Conservation (phyloP, 23 tunicate species). For the Ciona savignyi region DNA sequence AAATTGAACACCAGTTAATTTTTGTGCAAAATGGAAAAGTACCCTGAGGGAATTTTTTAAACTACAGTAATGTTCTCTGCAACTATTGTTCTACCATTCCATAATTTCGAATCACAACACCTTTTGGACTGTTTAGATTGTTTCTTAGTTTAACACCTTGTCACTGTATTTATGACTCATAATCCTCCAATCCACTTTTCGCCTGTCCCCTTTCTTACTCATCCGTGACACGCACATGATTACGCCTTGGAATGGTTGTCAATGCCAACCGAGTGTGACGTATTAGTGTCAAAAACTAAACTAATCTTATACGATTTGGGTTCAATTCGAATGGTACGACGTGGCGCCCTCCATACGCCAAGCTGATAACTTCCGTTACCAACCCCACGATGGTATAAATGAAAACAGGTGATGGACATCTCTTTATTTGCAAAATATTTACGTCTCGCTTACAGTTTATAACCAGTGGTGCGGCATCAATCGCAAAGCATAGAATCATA, state of each 20-base stretch:
- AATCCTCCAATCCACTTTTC: background rate
- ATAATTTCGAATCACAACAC: no score
- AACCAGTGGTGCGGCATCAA: background rate
- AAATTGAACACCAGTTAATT: no score
- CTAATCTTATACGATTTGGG: background rate
- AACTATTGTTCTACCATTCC: no score
- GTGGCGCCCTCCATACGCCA: background rate
- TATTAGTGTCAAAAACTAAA: conserved; percentile 14
- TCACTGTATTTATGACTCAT: background rate
- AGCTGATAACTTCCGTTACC: no score
- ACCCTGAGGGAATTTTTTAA: no score
- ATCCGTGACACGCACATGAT: conserved; percentile 1
- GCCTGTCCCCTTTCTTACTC: background rate
- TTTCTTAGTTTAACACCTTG: background rate
- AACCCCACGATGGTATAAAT: background rate
- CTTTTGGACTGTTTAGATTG: background rate
- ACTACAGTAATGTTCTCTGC: no score
- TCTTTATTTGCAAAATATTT: no score
- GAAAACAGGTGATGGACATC: no score
- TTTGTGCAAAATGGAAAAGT: no score
- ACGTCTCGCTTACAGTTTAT: no score
- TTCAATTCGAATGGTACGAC: background rate
- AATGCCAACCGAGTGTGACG: conserved; percentile 11
- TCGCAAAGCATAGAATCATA: background rate
- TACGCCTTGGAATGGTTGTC: background rate